These are phyloP conservation scores for Scomber colias DNA, from an alignment of 2,113 vertebrate species.

Conservation along the genomic window DNA sequence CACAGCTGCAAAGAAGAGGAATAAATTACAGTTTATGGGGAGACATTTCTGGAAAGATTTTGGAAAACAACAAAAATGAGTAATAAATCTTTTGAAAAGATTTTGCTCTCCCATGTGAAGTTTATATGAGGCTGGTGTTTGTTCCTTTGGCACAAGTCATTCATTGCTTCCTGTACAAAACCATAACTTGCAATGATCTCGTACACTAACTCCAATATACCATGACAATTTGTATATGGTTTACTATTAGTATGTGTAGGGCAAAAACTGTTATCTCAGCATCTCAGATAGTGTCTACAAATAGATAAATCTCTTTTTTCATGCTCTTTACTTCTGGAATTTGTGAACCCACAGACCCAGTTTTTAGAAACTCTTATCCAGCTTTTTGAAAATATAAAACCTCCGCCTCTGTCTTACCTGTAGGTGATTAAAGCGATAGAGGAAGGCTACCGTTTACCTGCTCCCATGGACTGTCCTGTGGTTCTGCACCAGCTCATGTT, in stretches of 20 bases:
- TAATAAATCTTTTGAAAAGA: constrained; percentile 33
- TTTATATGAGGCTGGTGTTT: neutral
- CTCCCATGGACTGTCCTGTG: constrained; percentile 97
- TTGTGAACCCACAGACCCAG: too few species aligned
- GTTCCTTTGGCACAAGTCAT: neutral
- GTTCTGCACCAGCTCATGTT: constrained; percentile 97
- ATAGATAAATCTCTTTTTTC: neutral
- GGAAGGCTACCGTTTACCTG: constrained; percentile 95
- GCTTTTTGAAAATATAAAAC: neutral
- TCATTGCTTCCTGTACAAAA: constrained; percentile 24
- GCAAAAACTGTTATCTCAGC: neutral
- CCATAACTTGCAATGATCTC: neutral
- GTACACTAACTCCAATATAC: neutral
- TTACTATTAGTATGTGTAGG: neutral
- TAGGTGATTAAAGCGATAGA: constrained; percentile 99
- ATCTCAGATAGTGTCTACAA: neutral
- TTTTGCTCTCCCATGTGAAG: constrained; percentile 1
- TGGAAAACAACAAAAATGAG: constrained; percentile 35
- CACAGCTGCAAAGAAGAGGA: constrained; percentile 38
- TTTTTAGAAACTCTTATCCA: neutral
- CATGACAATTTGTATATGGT: neutral
- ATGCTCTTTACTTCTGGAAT: too few species aligned
- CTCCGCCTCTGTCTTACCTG: neutral
- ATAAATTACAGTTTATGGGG: constrained; percentile 30
- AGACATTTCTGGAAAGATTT: constrained; percentile 25